Percentiles rank a stretch among this genome's conserved stretches.
These are phyloP conservation scores for Tortrix viridana DNA, from an alignment of 2,888 invertebrate genomes.

Conservation along the genomic window DNA sequence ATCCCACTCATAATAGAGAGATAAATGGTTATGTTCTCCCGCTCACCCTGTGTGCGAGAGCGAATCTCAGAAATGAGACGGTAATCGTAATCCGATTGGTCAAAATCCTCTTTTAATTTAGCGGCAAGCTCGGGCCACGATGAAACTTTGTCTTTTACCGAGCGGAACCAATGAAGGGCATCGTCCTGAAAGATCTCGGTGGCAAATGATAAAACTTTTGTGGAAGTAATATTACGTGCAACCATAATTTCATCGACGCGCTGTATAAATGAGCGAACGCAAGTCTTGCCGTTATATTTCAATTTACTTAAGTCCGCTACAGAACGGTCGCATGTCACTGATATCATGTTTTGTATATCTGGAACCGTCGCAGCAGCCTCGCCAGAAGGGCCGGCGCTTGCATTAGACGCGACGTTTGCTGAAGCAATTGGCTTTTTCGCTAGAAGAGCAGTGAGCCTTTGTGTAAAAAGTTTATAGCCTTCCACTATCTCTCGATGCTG, in stretches of 20 bases:
- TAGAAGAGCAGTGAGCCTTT: too few relatives aligned
- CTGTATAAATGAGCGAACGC: slow-evolving; percentile 19
- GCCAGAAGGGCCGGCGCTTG: background rate
- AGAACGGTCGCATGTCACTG: background rate
- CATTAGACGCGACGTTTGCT: too few relatives aligned
- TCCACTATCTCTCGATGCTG: too few relatives aligned
- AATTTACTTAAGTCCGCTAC: background rate
- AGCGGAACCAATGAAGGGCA: slow-evolving; percentile 5
- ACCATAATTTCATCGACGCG: slow-evolving; percentile 7
- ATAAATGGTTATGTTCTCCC: too few relatives aligned
- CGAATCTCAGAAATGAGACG: background rate
- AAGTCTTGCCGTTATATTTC: slow-evolving; percentile 13
- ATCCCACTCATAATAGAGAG: background rate
- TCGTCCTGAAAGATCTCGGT: slow-evolving; percentile 4
- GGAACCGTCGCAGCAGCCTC: background rate
- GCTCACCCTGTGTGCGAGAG: too few relatives aligned
- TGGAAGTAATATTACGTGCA: slow-evolving; percentile 6
- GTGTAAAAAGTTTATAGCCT: too few relatives aligned
- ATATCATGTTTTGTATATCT: background rate
- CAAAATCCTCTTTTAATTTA: background rate
- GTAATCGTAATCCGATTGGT: background rate
- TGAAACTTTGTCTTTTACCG: background rate
- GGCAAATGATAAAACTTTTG: slow-evolving; percentile 7
- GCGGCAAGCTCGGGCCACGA: slow-evolving; percentile 8
- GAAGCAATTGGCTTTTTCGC: background rate